Conservation (phyloP, 2,797 vertebrate species). For the Pogoniulus pusillus region DNA sequence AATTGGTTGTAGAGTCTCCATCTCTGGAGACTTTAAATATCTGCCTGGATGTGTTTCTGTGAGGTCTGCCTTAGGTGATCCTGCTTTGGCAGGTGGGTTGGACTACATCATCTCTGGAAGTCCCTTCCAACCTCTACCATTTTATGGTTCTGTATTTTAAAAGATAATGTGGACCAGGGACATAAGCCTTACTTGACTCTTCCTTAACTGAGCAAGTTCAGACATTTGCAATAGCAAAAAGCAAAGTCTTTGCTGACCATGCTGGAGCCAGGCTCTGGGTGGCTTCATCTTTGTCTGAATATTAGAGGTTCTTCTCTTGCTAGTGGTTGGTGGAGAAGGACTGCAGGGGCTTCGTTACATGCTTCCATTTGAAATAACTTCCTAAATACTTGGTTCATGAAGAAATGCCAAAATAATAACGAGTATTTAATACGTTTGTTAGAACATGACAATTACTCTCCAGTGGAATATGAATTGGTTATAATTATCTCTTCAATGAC, state of each 20-base stretch:
- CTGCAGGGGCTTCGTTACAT: neutral
- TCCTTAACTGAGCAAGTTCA: neutral
- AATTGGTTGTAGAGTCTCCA: too few species aligned
- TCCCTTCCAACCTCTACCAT: too few species aligned
- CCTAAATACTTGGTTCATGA: neutral
- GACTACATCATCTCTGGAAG: too few species aligned
- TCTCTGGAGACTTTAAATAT: too few species aligned
- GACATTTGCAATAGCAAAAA: too few species aligned
- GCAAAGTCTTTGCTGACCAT: neutral
- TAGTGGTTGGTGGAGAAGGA: neutral
- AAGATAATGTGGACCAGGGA: neutral
- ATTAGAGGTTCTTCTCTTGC: neutral
- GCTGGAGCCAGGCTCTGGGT: neutral
- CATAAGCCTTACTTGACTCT: neutral
- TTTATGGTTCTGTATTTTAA: neutral
- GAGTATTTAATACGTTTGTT: neutral
- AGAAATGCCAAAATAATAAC: neutral
- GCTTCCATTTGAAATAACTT: neutral
- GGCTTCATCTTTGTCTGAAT: neutral
- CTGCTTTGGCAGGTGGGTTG: too few species aligned
- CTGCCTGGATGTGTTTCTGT: too few species aligned
- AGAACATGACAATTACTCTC: neutral
- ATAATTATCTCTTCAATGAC: neutral
- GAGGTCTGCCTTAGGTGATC: too few species aligned
- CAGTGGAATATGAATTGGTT: neutral